These are phyloP conservation scores for Octodon degus DNA, from an alignment of 2,113 vertebrate genomes.

Conservation along the genomic window DNA sequence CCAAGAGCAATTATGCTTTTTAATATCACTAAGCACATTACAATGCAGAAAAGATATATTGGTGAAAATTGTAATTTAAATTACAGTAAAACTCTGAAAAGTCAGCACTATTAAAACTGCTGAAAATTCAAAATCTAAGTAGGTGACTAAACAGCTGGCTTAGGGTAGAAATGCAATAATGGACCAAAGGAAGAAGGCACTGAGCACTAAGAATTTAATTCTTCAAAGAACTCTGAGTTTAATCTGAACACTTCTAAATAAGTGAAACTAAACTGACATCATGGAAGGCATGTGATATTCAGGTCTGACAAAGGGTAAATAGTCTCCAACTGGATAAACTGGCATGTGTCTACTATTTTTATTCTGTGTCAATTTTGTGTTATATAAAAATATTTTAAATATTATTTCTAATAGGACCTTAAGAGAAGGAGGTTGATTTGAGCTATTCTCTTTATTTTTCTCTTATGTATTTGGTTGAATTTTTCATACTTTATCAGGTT, in stretches of 20 bases:
- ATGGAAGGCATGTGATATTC: not conserved
- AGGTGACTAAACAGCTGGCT: constrained; percentile 46
- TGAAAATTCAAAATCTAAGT: constrained; percentile 69
- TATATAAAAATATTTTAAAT: not conserved
- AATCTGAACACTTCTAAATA: not conserved
- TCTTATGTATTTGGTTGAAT: not conserved
- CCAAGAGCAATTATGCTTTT: constrained; percentile 62
- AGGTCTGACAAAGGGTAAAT: not conserved
- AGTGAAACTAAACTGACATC: not conserved
- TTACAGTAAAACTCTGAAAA: constrained; percentile 56
- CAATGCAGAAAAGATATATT: constrained; percentile 59
- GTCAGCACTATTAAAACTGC: constrained; percentile 67
- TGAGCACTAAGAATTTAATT: constrained; percentile 24
- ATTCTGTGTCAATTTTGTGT: not conserved
- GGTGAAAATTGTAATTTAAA: constrained; percentile 68
- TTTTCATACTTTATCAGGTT: not conserved
- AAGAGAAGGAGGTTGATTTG: not conserved
- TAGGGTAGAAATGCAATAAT: not conserved
- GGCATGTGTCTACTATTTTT: not conserved
- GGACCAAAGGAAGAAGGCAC: constrained; percentile 43
- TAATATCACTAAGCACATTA: constrained; percentile 68
- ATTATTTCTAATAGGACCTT: not conserved
- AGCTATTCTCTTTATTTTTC: not conserved
- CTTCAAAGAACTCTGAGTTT: constrained; percentile 58
- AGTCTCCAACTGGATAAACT: not conserved